Conservation (phyloP, 2,113 vertebrate species). For the Gambusia holbrooki region DNA sequence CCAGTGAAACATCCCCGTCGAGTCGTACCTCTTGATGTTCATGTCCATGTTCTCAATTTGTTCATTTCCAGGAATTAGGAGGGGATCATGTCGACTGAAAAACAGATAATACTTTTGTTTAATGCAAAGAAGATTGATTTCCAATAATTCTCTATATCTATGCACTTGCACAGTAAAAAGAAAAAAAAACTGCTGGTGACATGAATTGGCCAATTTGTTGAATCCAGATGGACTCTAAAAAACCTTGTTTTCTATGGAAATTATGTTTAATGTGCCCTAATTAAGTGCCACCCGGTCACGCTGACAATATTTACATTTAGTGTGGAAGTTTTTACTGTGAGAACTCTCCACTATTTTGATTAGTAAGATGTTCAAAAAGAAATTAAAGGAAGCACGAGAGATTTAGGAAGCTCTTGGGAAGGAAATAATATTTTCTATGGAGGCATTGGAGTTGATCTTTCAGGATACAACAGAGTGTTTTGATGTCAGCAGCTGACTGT, state of each 20-base stretch:
- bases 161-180: background rate
- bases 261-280: background rate
- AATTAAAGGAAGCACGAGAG: background rate
- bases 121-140: background rate
- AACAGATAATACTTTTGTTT: constrained; percentile 15
- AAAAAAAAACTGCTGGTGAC: background rate
- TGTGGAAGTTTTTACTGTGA: background rate
- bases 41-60: constrained; percentile 99
- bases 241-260: background rate
- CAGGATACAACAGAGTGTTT: background rate
- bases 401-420: background rate
- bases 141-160: constrained; percentile 2
- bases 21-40: constrained; percentile 98
- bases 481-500: too few species aligned
- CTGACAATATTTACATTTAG: background rate
- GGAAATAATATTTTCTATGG: background rate
- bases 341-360: background rate
- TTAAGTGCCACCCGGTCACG: background rate
- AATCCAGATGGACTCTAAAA: background rate
- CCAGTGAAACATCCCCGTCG: constrained; percentile 99
- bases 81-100: constrained; percentile 91
- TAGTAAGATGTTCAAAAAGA: background rate
- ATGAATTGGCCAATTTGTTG: background rate
- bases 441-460: background rate
- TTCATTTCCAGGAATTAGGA: constrained; percentile 94